Evolutionary conservation across 2,888 invertebrate species (phyloP), one percentile per base, ranked within the genome.

Genomic region (Atethmia centrago): DNA sequence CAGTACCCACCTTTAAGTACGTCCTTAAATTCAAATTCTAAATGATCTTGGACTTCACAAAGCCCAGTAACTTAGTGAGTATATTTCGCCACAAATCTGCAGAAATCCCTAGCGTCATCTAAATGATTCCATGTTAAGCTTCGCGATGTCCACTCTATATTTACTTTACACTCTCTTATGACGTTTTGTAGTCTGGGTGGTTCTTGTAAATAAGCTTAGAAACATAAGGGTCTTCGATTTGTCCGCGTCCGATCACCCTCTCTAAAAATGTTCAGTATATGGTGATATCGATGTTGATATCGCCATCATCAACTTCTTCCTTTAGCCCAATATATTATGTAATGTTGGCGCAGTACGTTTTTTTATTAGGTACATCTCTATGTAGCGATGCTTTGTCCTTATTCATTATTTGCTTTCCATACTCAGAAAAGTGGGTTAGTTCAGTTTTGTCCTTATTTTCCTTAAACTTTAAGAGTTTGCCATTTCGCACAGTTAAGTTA

Each of bases 141-240:
- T n/a, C 4, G 42, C 58, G 56, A 80, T 83, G 82, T 83, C 76
- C 76, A 47, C 81, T 73, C 92, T 94, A 94, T 93, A 94, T 94
- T 93, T 93, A 90, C 84, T 80, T 83, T 88, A 81, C 86, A 88
- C 89, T 92, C 86, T 88, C 90, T 88, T 90, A 89, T 88, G 91
- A 92, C 91, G 92, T 94, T 95, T 95, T 93, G 89, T 85, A 86
- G 92, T 94, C 93, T 94, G 95, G 94, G 95, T 95, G 95, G 95
- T 84, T 89, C 86, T 89, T 86, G 87, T 87, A 88, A 85, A 83
- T 85, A 82, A 73, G 84, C 79, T 82, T 85, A 84, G 68, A 87
- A 88, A 90, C 85, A 90, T 82, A 92, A 85, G 85, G 63, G 12
- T 5, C 42, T 63, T 47, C 55, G 80, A 78, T 77, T 56, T 66